These are phyloP conservation scores for Rhyacophila brunnea DNA, from an alignment of 1,140 invertebrate species.

Conservation along the genomic window DNA sequence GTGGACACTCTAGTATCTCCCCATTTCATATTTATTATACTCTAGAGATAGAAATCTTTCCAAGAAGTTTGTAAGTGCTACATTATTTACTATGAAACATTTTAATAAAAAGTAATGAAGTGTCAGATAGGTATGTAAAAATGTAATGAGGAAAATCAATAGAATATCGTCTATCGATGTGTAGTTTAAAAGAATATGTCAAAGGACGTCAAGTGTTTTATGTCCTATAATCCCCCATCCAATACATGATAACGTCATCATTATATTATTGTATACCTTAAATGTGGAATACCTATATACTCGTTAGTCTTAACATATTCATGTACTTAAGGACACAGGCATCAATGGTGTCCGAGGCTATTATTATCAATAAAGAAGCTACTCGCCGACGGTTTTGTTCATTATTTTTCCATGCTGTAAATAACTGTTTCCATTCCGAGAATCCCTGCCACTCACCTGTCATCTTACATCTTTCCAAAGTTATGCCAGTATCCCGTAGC, in stretches of 20 bases:
- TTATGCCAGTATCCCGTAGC: too few species aligned
- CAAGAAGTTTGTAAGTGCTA: too few species aligned
- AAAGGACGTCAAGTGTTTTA: not conserved
- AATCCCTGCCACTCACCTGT: too few species aligned
- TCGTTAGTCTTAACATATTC: constrained; percentile 27
- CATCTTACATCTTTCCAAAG: too few species aligned
- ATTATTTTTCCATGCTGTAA: not conserved
- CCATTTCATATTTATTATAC: too few species aligned
- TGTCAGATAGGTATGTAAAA: too few species aligned
- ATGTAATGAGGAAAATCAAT: too few species aligned
- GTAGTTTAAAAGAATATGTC: constrained; percentile 5
- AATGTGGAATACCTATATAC: constrained; percentile 30
- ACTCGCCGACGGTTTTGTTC: not conserved
- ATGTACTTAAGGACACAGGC: constrained; percentile 15
- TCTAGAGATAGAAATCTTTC: too few species aligned
- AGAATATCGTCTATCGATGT: constrained; percentile 1
- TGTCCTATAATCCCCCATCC: not conserved
- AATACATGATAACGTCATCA: constrained; percentile 25
- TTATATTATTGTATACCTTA: constrained; percentile 18
- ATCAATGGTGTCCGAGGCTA: constrained; percentile 9
- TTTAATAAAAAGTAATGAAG: too few species aligned
- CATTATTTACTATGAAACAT: too few species aligned
- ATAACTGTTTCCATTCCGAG: too few species aligned
- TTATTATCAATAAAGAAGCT: constrained; percentile 32
- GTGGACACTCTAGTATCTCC: too few species aligned